A percentile compares a stretch with the other conserved stretches of the same genome.
Evolutionary conservation across 2,797 vertebrate species (phyloP).

Genomic region (Pantherophis vulpinus): DNA sequence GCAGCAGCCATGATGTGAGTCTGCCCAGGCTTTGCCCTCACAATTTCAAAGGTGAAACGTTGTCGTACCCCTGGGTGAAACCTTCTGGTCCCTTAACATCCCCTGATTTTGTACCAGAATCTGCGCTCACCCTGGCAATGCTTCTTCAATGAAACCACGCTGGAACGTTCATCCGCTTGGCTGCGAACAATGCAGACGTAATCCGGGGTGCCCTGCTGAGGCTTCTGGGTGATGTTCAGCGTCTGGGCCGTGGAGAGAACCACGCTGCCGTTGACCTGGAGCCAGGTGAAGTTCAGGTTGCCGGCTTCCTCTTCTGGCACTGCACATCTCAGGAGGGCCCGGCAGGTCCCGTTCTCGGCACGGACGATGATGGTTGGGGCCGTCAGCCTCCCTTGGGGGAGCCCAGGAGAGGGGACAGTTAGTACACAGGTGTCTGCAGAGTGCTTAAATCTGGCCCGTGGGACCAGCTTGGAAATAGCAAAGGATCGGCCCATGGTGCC

Average conservation of each 20-base stretch:
- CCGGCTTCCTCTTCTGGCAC: constrained; percentile 8
- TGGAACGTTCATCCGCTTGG: constrained; percentile 16
- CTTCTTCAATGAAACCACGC: constrained; percentile 35
- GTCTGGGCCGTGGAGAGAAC: background rate
- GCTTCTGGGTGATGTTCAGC: background rate
- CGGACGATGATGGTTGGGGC: background rate
- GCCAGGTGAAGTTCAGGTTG: constrained; percentile 12
- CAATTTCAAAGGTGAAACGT: background rate
- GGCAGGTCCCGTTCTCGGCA: constrained; percentile 42
- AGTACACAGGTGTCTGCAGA: too few species aligned
- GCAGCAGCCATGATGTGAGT: background rate
- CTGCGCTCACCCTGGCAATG: background rate
- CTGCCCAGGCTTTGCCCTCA: background rate
- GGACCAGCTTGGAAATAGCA: too few species aligned
- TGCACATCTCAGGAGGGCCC: constrained; percentile 44
- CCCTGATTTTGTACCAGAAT: background rate
- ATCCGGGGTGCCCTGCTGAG: constrained; percentile 14
- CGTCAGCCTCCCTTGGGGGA: constrained; percentile 40
- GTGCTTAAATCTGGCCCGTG: too few species aligned
- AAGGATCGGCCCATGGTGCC: too few species aligned
- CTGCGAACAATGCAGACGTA: constrained; percentile 54
- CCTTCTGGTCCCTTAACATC: background rate
- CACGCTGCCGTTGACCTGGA: background rate
- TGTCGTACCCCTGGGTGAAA: background rate
- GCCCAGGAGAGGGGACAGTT: background rate